phyloP scores from a whole-genome alignment of 2,797 vertebrate species.

The Galagoides demidoff region DNA sequence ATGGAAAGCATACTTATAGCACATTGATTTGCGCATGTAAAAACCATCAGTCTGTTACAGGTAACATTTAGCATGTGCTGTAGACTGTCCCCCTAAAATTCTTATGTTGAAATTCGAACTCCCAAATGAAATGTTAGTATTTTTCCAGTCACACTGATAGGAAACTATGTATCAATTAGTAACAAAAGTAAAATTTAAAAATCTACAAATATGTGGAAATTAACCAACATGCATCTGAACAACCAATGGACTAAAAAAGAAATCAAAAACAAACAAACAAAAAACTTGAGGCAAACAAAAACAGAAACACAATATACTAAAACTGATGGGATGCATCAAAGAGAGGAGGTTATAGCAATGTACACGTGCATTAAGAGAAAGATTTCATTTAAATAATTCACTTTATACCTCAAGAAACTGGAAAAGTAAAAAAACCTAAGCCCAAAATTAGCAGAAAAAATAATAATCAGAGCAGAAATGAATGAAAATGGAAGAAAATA shows the following conservation, averaged over 20 bases:
- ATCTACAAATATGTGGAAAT: background rate
- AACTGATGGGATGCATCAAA: background rate
- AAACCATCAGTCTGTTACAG: slow-evolving; percentile 7
- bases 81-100: background rate
- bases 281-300: background rate
- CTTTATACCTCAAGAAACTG: background rate
- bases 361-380: background rate
- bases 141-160: background rate
- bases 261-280: background rate
- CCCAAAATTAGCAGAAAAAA: background rate
- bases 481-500: background rate
- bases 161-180: background rate
- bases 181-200: background rate
- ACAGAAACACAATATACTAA: background rate
- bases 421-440: background rate
- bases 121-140: background rate
- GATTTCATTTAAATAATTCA: background rate
- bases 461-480: background rate
- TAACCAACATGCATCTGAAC: background rate
- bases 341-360: background rate
- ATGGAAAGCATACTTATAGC: background rate
- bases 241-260: background rate
- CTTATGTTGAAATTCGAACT: background rate
- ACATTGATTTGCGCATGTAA: background rate
- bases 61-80: background rate